These are phyloP conservation scores for Sphecodes monilicornis DNA, from an alignment of 2,888 invertebrate genomes.

Conservation along the genomic window DNA sequence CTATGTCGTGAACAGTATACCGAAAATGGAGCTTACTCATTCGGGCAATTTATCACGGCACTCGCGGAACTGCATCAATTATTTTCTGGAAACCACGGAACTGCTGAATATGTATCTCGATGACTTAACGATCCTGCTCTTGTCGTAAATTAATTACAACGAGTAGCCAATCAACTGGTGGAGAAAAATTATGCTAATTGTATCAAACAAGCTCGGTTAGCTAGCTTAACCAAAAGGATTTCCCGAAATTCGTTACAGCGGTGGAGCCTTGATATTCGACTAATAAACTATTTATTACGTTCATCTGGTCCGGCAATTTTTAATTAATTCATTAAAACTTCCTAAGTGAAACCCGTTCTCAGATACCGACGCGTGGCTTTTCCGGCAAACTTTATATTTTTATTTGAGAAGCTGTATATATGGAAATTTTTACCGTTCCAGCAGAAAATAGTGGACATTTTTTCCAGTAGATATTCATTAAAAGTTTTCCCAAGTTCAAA, in stretches of 20 bases:
- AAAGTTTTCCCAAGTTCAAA: background rate
- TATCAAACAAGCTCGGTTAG: background rate
- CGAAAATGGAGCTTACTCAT: slow-evolving; percentile 33
- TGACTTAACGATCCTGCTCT: slow-evolving; percentile 1
- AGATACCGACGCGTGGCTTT: background rate
- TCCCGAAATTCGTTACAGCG: background rate
- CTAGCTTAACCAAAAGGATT: background rate
- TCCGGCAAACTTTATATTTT: background rate
- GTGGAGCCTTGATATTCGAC: background rate
- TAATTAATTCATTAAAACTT: slow-evolving; percentile 1
- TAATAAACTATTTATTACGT: background rate
- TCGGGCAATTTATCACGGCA: slow-evolving; percentile 39
- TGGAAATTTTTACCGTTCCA: background rate
- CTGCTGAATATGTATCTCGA: slow-evolving; percentile 27
- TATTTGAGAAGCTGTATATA: background rate
- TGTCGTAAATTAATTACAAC: slow-evolving; percentile 27
- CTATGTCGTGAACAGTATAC: slow-evolving; percentile 9
- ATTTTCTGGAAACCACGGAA: background rate
- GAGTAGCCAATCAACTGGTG: background rate
- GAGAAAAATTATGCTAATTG: background rate
- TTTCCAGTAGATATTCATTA: background rate
- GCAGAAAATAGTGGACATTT: background rate
- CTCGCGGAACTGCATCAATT: slow-evolving; percentile 27
- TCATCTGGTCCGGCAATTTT: background rate
- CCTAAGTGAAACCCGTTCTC: background rate